Base-by-base conservation (phyloP, 2,888 invertebrate genomes). In the Helleia helle region DNA sequence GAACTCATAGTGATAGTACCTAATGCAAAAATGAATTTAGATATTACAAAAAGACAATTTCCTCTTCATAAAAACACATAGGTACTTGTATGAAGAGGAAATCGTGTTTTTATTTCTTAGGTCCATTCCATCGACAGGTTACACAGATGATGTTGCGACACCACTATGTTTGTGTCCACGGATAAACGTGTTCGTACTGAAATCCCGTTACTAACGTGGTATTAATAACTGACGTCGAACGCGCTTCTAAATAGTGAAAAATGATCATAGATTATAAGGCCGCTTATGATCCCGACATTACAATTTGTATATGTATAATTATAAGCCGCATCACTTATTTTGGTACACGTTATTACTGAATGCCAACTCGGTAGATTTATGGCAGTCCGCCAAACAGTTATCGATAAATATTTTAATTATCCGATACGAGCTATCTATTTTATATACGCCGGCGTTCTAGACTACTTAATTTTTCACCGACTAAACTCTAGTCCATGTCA, bases 171-270 rank as follows among this genome's bases (percentile, higher is more conserved):
- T 31, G 22, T 36, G 36, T 36, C 11, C 36, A 22, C 24, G 25
- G 30, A 39, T 15, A 30, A 31, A 27, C 31, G 31, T 55, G 57
- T 59, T 59, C 54, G 56, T 55, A 60, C 59, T 57, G 54, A 61
- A 63, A 59, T 65, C 56, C 71, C 70, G 68, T 71, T 72, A 74
- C n/a, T n/a, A n/a, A n/a, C 62, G 60, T 65, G 55, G 65, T 65
- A 67, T 73, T 71, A 73, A 68, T 65, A 57, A 46, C 46, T 46
- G 62, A 51, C 55, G 52, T 56, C 57, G 57, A 58, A 67, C 65
- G 55, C 59, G 58, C 62, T 66, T 62, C 65, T 71, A 69, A 74
- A 70, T 65, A 62, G 61, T 69, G 69, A 73, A 72, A 72, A 70
- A 69, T 67, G 58, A 65, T 61, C 59, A 59, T 54, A 60, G 56